Evolutionary conservation across 1,140 invertebrate genomes (phyloP), one percentile per base, ranked within the genome.

Genomic region (Musca domestica): DNA sequence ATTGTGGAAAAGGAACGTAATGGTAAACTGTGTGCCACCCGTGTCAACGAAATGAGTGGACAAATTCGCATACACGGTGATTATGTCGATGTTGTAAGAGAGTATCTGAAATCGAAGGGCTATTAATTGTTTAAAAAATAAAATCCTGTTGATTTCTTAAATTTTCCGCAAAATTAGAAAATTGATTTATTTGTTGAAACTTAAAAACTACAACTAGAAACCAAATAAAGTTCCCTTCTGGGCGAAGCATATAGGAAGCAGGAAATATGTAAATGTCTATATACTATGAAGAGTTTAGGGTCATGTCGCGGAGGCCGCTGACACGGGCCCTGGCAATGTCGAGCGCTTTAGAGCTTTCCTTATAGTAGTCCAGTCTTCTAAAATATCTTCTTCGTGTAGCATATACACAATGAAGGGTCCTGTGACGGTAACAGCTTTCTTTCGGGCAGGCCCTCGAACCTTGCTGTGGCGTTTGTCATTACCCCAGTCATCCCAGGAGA

Each of bases 351-450:
- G 78, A 1, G 92, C 90, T 83, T 98, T 98, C 81, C 94, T 91
- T 67, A 98, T 96, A 3, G 90, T 83, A 1, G 94, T 92, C 95
- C 95, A 98, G 82, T 98, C 96, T 81, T 98, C 95, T 81, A 98
- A 88, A 76, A 98, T 98, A 76, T 98, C 95, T 56, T 90, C 86
- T 69, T 98, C 95, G 69, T 89, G 91, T 34, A 98, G 86, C 94
- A 98, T 96, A 77, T 98, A 98, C 0, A 98, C 95, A 72, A 98
- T 94, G 82, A 95, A 98, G 56, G 96, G 96, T 1, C 95, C 96
- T 22, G 92, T 87, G n/a, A 98, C 93, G 1, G 93, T 91, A 30
- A 95, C 90, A 0, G 94, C 92, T 85, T 94, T 93, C 74, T 89
- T 88, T 68, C 90, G 78, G 79, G 87, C 74, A 56, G 85, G 84